Evolutionary conservation across 2,797 vertebrate genomes (phyloP).

Genomic region (Sphenodon punctatus): DNA sequence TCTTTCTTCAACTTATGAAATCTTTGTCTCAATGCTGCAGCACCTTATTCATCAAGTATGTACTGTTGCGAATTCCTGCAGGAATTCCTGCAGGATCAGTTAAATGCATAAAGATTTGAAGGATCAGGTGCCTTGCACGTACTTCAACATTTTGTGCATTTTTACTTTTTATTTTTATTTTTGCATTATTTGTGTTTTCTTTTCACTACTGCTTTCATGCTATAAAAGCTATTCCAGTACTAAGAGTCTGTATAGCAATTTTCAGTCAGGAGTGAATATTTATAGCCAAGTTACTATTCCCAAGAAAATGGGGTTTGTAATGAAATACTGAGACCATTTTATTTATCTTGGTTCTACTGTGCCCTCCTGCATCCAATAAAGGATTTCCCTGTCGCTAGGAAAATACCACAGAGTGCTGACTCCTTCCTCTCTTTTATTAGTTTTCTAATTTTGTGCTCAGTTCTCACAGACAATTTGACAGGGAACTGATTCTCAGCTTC

Average conservation of each 20-base stretch:
- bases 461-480: conserved; percentile 6
- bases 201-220: background rate
- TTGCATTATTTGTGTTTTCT: background rate
- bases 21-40: background rate
- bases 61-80: background rate
- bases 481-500: conserved; percentile 10
- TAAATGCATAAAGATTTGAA: background rate
- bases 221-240: rapidly evolving
- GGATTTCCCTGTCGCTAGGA: background rate
- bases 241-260: background rate
- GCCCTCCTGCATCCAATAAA: background rate
- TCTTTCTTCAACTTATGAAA: background rate
- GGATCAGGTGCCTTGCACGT: background rate
- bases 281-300: background rate
- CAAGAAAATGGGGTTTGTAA: background rate
- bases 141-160: background rate
- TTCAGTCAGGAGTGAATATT: background rate
- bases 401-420: conserved; percentile 4
- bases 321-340: background rate
- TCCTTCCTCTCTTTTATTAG: conserved; percentile 35
- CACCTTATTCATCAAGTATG: background rate
- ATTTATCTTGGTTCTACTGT: background rate
- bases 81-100: background rate
- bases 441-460: conserved; percentile 45
- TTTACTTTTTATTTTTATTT: background rate